Percentiles rank a stretch among this genome's conserved stretches.
phyloP scores from a whole-genome alignment of 2,113 vertebrate species.

The Psittacula cyanocephala region DNA sequence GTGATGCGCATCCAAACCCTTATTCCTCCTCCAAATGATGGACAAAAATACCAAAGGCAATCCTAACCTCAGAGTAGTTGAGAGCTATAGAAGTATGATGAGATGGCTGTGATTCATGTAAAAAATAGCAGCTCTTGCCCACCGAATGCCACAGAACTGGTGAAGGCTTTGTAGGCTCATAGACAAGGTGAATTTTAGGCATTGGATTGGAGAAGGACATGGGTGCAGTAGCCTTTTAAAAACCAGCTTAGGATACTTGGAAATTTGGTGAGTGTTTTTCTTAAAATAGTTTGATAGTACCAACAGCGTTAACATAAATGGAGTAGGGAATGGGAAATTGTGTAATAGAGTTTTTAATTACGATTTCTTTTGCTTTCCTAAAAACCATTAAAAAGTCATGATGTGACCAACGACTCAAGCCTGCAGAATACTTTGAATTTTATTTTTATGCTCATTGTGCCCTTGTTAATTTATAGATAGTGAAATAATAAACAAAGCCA shows the following conservation, averaged over 20 bases:
- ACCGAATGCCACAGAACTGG: background rate
- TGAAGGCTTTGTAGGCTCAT: background rate
- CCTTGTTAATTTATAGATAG: background rate
- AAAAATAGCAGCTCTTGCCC: background rate
- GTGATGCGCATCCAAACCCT: background rate
- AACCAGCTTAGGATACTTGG: background rate
- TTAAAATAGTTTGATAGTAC: background rate
- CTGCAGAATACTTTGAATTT: background rate
- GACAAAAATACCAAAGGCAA: background rate
- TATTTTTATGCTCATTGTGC: background rate
- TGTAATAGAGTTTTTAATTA: background rate
- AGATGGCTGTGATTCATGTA: background rate
- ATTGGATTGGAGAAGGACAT: background rate
- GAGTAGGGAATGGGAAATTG: background rate
- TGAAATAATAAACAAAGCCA: slow-evolving; percentile 27
- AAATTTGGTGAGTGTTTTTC: background rate
- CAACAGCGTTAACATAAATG: background rate
- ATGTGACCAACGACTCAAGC: background rate
- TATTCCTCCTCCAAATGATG: fast-evolving
- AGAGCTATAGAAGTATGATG: background rate
- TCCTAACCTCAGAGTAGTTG: background rate
- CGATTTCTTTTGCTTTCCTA: background rate
- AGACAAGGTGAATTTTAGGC: background rate
- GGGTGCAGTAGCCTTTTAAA: background rate
- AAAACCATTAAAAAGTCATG: background rate